phyloP scores from a whole-genome alignment of 2,888 invertebrate species.

The Ochropacha duplaris region DNA sequence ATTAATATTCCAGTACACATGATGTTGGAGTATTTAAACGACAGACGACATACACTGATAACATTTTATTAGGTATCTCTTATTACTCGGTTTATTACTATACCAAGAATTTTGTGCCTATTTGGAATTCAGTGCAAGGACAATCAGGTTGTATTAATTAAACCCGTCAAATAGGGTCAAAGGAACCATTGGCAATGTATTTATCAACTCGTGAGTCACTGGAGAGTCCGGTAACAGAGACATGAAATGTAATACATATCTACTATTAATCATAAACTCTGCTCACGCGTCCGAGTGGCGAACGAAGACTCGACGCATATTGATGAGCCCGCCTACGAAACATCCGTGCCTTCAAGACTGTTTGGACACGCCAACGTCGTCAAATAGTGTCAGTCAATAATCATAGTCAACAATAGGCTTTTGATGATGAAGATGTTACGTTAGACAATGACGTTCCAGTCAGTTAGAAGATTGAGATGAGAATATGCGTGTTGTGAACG shows the following conservation, averaged over 20 bases:
- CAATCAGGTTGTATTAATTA: slow-evolving; percentile 64
- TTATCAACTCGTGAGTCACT: slow-evolving; percentile 70
- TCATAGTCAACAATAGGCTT: slow-evolving; percentile 30
- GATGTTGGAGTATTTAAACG: slow-evolving; percentile 3
- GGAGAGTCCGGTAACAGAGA: slow-evolving; percentile 63
- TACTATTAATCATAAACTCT: slow-evolving; percentile 64
- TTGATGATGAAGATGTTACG: slow-evolving; percentile 28
- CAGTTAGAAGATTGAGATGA: background rate
- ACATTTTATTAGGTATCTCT: slow-evolving; percentile 39
- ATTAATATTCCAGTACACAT: background rate
- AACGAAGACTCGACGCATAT: slow-evolving; percentile 60
- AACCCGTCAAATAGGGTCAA: slow-evolving; percentile 73
- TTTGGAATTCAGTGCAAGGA: slow-evolving; percentile 73
- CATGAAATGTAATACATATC: slow-evolving; percentile 14
- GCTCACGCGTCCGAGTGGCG: slow-evolving; percentile 62
- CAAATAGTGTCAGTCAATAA: slow-evolving; percentile 45
- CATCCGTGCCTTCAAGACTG: slow-evolving; percentile 46
- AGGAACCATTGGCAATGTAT: slow-evolving; percentile 67
- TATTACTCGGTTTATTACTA: slow-evolving; percentile 51
- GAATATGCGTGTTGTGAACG: background rate
- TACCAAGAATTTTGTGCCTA: slow-evolving; percentile 62
- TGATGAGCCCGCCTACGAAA: slow-evolving; percentile 65
- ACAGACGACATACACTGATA: slow-evolving; percentile 21
- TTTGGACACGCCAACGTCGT: slow-evolving; percentile 52
- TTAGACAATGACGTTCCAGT: slow-evolving; percentile 8